phyloP scores from a whole-genome alignment of 2,113 vertebrate genomes.

The Fulmarus glacialis region DNA sequence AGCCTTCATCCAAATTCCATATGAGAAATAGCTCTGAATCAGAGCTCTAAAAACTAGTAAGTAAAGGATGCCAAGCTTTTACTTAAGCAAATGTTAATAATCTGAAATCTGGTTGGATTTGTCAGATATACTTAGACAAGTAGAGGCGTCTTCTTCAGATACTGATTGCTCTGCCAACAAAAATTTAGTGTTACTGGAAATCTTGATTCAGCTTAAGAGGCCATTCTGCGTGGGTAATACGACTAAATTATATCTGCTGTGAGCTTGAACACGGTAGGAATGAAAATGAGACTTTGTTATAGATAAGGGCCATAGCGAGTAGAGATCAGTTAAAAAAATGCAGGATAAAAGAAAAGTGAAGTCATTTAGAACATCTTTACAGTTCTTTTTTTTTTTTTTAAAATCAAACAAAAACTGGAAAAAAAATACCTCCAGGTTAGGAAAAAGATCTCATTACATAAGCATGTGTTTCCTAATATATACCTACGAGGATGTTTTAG shows the following conservation, averaged over 20 bases:
- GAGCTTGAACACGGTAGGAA: not conserved
- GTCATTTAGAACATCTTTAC: not conserved
- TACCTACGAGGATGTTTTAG: not conserved
- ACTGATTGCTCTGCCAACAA: not conserved
- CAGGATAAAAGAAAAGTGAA: not conserved
- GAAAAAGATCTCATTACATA: not conserved
- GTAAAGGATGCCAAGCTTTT: not conserved
- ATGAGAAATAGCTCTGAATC: not conserved
- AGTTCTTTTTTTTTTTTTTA: not conserved
- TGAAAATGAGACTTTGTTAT: not conserved
- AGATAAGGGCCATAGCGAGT: fast-evolving
- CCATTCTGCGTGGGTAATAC: not conserved
- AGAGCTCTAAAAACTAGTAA: not conserved
- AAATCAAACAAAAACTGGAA: not conserved
- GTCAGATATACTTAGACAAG: not conserved
- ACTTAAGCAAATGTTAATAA: not conserved
- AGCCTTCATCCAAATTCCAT: not conserved
- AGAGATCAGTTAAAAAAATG: not conserved
- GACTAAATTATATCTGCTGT: not conserved
- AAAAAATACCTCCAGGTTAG: not conserved
- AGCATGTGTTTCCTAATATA: not conserved
- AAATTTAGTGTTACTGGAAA: not conserved
- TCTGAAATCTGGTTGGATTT: not conserved
- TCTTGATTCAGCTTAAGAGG: not conserved
- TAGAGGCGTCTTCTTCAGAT: not conserved